Evolutionary conservation across 2,113 vertebrate genomes (phyloP).

Genomic region (Cyrtonyx montezumae): DNA sequence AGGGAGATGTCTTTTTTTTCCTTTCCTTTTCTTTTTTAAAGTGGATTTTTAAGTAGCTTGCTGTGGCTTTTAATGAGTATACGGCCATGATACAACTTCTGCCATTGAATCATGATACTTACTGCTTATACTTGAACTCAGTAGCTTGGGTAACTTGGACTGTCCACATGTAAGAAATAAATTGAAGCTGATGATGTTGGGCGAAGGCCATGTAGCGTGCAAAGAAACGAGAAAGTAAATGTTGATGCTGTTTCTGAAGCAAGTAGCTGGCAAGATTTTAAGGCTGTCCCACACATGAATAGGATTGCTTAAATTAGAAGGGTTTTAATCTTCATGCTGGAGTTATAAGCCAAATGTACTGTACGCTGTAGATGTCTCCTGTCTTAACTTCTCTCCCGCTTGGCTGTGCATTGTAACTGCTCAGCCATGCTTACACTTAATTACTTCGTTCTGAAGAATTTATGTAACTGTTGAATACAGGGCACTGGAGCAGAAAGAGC

Average conservation of each 20-base stretch:
- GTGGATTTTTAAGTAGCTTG: not conserved
- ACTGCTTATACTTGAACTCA: too few species aligned
- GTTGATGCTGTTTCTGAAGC: not conserved
- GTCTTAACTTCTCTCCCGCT: not conserved
- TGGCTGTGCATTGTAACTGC: not conserved
- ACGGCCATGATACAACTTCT: not conserved
- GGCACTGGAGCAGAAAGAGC: not conserved
- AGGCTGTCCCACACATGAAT: rapidly evolving
- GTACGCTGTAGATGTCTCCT: not conserved
- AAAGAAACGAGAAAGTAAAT: rapidly evolving
- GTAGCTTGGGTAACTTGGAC: rapidly evolving
- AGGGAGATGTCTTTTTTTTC: not conserved
- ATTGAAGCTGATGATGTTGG: rapidly evolving
- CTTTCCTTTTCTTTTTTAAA: not conserved
- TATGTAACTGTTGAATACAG: not conserved
- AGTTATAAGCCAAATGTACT: not conserved
- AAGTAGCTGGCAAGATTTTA: not conserved
- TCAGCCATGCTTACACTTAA: not conserved
- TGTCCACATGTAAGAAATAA: rapidly evolving
- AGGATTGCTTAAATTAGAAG: rapidly evolving
- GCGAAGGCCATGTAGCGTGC: rapidly evolving
- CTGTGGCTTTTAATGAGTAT: not conserved
- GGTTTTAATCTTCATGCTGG: not conserved
- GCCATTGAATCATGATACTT: not conserved
- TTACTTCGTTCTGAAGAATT: not conserved